Evolutionary conservation across 1,140 invertebrate genomes (phyloP).

Genomic region (Lucilia sericata): DNA sequence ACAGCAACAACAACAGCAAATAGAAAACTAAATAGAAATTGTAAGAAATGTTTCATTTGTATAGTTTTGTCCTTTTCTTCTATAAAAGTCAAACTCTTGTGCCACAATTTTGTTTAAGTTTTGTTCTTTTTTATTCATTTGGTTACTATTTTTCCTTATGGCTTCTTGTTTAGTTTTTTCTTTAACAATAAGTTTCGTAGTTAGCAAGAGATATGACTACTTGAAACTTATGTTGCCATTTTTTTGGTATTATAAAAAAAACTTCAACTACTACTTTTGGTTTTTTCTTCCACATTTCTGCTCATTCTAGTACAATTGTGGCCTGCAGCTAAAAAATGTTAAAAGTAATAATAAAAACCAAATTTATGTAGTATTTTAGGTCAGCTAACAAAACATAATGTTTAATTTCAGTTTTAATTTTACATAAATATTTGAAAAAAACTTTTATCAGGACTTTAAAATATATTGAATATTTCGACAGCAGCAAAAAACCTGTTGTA

Average conservation of each 20-base stretch:
- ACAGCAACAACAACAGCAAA: background rate
- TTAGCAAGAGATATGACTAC: background rate
- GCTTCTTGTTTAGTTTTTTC: background rate
- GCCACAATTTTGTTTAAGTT: no score
- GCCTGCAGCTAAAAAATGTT: background rate
- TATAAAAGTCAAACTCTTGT: no score
- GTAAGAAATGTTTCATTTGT: background rate
- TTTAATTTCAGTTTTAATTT: background rate
- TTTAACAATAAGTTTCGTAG: background rate
- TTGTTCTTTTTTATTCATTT: no score
- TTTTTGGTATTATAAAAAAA: background rate
- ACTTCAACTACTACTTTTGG: background rate
- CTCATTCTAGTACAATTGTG: background rate
- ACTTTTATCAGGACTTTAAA: no score
- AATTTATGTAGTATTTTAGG: background rate
- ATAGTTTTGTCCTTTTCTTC: no score
- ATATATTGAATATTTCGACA: no score
- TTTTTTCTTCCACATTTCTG: background rate
- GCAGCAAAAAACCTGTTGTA: background rate
- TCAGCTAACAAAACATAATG: background rate
- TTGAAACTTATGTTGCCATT: conserved; percentile 24
- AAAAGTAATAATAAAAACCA: background rate
- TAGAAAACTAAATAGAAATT: background rate
- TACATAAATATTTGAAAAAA: no score
- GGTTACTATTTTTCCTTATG: background rate